Conservation (phyloP, 2,888 invertebrate species). For the Ferrisia virgata region DNA sequence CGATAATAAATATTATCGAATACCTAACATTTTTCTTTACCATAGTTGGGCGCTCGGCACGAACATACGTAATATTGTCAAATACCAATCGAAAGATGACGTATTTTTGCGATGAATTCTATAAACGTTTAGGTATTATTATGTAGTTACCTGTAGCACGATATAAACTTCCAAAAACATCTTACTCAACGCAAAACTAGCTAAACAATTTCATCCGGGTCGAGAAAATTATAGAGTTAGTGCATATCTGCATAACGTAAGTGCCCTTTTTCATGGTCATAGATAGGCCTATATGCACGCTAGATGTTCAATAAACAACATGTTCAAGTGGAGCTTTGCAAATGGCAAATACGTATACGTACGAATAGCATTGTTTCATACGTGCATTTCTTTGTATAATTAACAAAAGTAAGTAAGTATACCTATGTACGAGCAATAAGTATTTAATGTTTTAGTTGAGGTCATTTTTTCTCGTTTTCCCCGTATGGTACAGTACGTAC, state of each 20-base stretch:
- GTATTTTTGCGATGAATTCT: neutral
- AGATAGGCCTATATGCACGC: neutral
- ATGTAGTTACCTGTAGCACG: neutral
- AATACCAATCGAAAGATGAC: neutral
- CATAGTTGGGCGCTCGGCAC: too few species aligned
- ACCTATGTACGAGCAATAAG: neutral
- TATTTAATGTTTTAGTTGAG: neutral
- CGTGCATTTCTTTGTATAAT: neutral
- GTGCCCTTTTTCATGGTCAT: slow-evolving; percentile 7
- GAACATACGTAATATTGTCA: neutral
- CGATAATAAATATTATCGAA: too few species aligned
- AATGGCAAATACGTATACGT: too few species aligned
- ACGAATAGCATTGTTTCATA: neutral
- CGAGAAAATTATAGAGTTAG: neutral
- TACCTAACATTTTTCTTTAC: too few species aligned
- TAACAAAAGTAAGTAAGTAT: neutral
- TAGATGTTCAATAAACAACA: neutral
- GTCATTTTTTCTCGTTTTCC: neutral
- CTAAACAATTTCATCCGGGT: neutral
- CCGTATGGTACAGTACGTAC: too few species aligned
- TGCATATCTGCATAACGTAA: neutral
- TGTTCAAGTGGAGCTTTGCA: neutral
- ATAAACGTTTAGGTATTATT: neutral
- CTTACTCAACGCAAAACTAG: neutral
- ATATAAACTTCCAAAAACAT: neutral